A percentile compares a stretch with the other conserved stretches of the same genome.
Conservation (phyloP, 2,113 vertebrate species). For the Hippopotamus amphibius region DNA sequence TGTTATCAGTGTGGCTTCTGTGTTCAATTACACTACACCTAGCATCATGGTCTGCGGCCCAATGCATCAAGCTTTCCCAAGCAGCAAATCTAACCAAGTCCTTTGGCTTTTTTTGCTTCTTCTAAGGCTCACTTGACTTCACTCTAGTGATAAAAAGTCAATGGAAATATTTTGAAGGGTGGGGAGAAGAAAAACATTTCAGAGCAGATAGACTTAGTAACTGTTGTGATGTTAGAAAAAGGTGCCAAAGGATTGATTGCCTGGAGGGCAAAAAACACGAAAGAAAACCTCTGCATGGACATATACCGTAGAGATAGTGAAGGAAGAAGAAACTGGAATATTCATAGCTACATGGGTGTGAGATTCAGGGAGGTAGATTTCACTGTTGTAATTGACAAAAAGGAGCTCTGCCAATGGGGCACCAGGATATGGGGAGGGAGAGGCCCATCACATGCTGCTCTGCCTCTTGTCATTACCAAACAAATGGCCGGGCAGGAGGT, state of each 20-base stretch:
- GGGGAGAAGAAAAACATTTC: conserved; percentile 30
- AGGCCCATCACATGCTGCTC: accelerated
- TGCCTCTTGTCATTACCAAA: background rate
- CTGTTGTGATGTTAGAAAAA: background rate
- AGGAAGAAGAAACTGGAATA: background rate
- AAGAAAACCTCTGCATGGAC: conserved; percentile 17
- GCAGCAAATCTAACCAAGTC: conserved; percentile 16
- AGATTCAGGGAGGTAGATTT: background rate
- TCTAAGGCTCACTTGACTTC: background rate
- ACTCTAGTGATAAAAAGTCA: conserved; percentile 36
- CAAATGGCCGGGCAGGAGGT: background rate
- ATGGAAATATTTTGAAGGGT: conserved; percentile 34
- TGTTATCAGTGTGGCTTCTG: background rate
- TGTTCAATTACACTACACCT: background rate
- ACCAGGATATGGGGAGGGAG: accelerated
- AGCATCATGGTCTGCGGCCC: background rate
- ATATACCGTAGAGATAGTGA: conserved; percentile 16
- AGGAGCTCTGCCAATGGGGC: background rate
- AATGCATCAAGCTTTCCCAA: conserved; percentile 38
- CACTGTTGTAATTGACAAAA: conserved; percentile 9
- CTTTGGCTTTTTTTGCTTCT: conserved; percentile 30
- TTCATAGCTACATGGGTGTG: background rate
- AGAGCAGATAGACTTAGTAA: conserved; percentile 57
- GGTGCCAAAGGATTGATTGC: background rate
- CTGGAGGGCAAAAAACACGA: conserved; percentile 26